Evolutionary conservation across 2,113 vertebrate genomes (phyloP), one percentile per base, ranked within the genome.

Genomic region (Myotis lucifugus): DNA sequence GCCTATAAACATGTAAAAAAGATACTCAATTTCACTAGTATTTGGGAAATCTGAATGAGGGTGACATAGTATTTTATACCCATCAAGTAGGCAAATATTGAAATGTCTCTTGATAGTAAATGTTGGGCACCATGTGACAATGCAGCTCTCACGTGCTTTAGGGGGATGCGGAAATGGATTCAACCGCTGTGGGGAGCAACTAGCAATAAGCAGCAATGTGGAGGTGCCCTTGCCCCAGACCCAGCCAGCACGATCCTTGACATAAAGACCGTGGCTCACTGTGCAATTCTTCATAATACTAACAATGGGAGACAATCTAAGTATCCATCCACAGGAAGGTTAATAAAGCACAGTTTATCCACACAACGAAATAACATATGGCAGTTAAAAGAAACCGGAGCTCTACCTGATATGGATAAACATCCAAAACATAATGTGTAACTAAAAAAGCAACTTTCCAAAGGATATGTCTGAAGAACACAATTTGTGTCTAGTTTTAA

Each of bases 111-210:
- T 37, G 10, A 50, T 10, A 69, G 27, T 14, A 56, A 77, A 37
- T 29, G 14, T 19, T 89, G 56, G 69, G 25, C n/a, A 88, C 52
- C 18, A 40, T 34, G 32, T 5, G 23, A 32, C 12, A 21, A 64
- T 37, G 7, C 15, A 69, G 54, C 10, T 6, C 61, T 29, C 3
- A 0, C 0, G 3, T 0, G 3, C 8, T 37, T 82, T 61, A n/a
- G 4, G 23, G 5, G 23, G 8, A n/a, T 25, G 25, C 2, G 18
- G 13, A 72, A 34, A 70, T 1, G 14, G 82, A 48, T 15, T 32
- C 29, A 70, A 10, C 10, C 15, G 12, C 66, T 42, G 19, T 0
- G 32, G 18, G 66, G 3, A 46, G 27, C 12, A 42, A 17, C 12
- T 6, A 1, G 6, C 48, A 46, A 3, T 27, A 32, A 54, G 32